These are phyloP conservation scores for Hozukius guyotensis DNA, from an alignment of 2,797 vertebrate species.

Conservation along the genomic window DNA sequence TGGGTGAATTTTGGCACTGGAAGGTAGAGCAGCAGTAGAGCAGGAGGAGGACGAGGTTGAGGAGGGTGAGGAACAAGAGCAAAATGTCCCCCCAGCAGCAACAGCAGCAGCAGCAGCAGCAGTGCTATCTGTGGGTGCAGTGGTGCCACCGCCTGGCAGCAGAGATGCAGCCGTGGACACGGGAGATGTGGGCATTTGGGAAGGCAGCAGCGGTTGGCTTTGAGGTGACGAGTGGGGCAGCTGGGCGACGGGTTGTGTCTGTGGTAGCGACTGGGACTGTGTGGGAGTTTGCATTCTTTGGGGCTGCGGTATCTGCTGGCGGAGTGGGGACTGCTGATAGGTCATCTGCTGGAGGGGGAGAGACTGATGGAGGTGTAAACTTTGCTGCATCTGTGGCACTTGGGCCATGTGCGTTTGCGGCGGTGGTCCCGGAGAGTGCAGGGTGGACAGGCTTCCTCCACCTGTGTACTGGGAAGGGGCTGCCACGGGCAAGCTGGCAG, in stretches of 20 bases:
- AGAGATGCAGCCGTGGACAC: slow-evolving; percentile 60
- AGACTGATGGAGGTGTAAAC: slow-evolving; percentile 78
- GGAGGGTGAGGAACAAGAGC: slow-evolving; percentile 79
- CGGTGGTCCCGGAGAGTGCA: slow-evolving; percentile 64
- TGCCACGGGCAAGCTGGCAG: slow-evolving; percentile 64
- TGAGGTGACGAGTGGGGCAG: slow-evolving; percentile 65
- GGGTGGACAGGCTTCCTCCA: slow-evolving; percentile 63
- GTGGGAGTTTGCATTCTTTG: slow-evolving; percentile 63
- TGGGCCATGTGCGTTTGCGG: slow-evolving; percentile 67
- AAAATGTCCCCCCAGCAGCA: slow-evolving; percentile 53
- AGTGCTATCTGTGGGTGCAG: slow-evolving; percentile 62
- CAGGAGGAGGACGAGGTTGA: slow-evolving; percentile 78
- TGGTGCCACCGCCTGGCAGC: slow-evolving; percentile 48
- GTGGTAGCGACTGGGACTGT: slow-evolving; percentile 64
- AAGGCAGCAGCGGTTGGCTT: slow-evolving; percentile 75
- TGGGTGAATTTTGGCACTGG: slow-evolving; percentile 85
- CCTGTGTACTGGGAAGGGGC: slow-evolving; percentile 68
- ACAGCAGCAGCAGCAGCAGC: not conserved
- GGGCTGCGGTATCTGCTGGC: slow-evolving; percentile 71
- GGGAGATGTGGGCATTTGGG: slow-evolving; percentile 64
- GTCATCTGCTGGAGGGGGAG: slow-evolving; percentile 76
- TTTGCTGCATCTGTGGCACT: slow-evolving; percentile 73
- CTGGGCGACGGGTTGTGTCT: slow-evolving; percentile 63
- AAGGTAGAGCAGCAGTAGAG: slow-evolving; percentile 85
- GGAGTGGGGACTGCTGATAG: slow-evolving; percentile 71